A percentile compares a stretch with the other conserved stretches of the same genome.
These are phyloP conservation scores for Scytalopus superciliaris DNA, from an alignment of 2,113 vertebrate genomes.

Conservation along the genomic window DNA sequence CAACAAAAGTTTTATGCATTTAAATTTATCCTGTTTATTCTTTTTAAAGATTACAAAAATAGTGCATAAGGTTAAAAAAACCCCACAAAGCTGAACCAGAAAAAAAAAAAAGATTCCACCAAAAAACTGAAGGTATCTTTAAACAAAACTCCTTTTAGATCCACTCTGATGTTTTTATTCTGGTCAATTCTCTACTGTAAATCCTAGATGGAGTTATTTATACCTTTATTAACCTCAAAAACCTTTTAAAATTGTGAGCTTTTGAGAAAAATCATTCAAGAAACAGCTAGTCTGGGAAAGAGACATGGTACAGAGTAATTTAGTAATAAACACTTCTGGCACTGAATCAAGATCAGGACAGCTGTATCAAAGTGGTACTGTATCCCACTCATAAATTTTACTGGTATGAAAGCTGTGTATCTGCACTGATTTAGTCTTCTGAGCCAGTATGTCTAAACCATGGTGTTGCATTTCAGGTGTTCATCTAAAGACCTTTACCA, in stretches of 20 bases:
- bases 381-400: neutral
- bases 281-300: neutral
- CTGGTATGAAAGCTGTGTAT: neutral
- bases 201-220: neutral
- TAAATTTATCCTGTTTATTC: neutral
- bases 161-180: neutral
- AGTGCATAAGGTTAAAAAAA: accelerated
- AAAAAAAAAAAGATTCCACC: neutral
- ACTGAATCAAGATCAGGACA: neutral
- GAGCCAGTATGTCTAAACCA: neutral
- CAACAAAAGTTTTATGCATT: accelerated
- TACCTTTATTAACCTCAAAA: neutral
- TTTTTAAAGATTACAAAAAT: neutral
- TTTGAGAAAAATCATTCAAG: neutral
- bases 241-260: neutral
- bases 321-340: neutral
- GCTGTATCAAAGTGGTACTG: neutral
- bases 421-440: neutral
- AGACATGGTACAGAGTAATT: neutral
- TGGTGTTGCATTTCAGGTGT: neutral
- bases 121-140: neutral
- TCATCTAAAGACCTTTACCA: neutral
- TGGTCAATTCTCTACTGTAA: neutral
- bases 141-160: neutral
- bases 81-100: accelerated